Base-by-base conservation (phyloP, 2,888 invertebrate species). In the Drosophila pegasa region DNA sequence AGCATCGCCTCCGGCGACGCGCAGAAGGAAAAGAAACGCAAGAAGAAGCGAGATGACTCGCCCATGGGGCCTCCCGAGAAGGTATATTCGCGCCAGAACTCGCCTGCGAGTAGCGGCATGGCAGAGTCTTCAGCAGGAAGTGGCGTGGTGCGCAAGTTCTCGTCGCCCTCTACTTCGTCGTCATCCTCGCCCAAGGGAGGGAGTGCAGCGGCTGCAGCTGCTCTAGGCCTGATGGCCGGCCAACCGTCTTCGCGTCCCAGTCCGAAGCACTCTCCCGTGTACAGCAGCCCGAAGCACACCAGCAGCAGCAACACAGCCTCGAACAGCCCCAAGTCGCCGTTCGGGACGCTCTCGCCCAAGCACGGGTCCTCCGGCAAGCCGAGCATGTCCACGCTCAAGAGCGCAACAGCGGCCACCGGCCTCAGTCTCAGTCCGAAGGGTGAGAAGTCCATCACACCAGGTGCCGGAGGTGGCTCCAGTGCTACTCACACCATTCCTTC, bases 341-440 rank as follows among this genome's bases (percentile, higher is more conserved):
- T 96, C 89, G 95, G 95, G 52, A 95, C 95, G 18, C 95, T 95
- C 14, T 96, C 96, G 16, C 97, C 97, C 20, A 97, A 97, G 90
- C 96, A 96, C 80, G 94, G 94, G 80, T 92, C 92, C 14, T 95
- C 96, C 1, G 97, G 97, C 0, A 97, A 97, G 89, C 97, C 97
- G 0, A 97, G 97, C 87, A 97, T 97, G 96, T 96, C 97, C 0
- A 95, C 97, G 0, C 92, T 97, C 22, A 97, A 97, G 90, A 97
- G 96, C 37, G 96, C 97, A 1, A 81, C 90, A 10, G 88, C 90
- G 9, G 90, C 86, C 37, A 93, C 93, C 45, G 86, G 82, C 58
- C 75, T 89, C 2, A 90, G 87, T 60, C 74, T 90, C 0, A 90
- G 90, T 68, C 91, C 90, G 12, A 90, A 91, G 62, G 80, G 80